Base-by-base conservation (phyloP, 2,888 invertebrate genomes). In the Calliphora vomitoria region DNA sequence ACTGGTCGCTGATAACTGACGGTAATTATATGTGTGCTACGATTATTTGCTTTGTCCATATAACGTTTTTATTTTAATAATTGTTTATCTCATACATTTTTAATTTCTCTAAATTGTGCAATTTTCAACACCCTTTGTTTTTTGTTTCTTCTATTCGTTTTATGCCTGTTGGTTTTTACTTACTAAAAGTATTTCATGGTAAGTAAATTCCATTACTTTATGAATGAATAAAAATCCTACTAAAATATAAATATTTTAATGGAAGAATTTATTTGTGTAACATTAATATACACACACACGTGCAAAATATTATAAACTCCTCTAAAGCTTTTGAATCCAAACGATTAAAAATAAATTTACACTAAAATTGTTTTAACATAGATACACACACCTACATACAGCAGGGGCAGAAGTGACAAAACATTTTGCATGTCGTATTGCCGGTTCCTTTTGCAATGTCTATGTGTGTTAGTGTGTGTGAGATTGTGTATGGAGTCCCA, bases 391-490 rank as follows among this genome's bases (percentile, higher is more conserved):
- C 13, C 8, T 13, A 50, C 62, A 55, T 53, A 5, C 53, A 78
- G 66, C 69, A 55, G 20, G 44, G 53, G 35, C n/a, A 72, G 62
- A 69, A 71, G 25, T 58, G 68, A 75, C 82, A 75, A 75, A 75
- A 75, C 13, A 64, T 75, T 58, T 78, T 90, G 89, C 89, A 86
- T 71, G 18, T 89, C 89, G 84, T 90, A 82, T 84, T 47, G 60
- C 62, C 35, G 69, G 89, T 88, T 89, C 82, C 88, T 85, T 89
- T 90, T 91, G 89, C 88, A 41, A 13, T 53, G 62, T 31, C 25
- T 41, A 4, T 18, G 25, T 10, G 38, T 4, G 90, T 90, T 87
- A 78, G 53, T 58, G 47, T 75, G 44, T 69, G 53, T 20, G 15
- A 31, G 44, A 47, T 13, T 55, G 58, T 58, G 18, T 58, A 62